Evolutionary conservation across 2,113 vertebrate species (phyloP).

Genomic region (Neopipo cinnamomea): DNA sequence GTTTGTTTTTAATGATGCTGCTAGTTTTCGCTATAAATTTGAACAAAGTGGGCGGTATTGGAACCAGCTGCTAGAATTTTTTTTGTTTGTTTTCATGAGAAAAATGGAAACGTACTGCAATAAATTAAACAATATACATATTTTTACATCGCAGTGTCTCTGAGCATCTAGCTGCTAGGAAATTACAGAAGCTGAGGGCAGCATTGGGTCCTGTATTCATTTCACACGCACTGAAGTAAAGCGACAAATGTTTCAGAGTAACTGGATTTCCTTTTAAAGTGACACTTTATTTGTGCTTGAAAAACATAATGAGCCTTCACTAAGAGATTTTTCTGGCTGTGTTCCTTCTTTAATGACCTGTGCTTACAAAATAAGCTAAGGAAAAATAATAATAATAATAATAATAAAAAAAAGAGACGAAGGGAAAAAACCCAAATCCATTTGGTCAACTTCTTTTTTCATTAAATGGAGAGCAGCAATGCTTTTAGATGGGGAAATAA

Average conservation of each 20-base stretch:
- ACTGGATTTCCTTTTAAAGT: constrained; percentile 60
- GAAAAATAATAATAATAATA: neutral
- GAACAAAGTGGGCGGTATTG: constrained; percentile 55
- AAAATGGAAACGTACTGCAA: constrained; percentile 49
- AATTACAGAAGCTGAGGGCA: constrained; percentile 54
- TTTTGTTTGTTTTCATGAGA: constrained; percentile 58
- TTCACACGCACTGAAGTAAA: constrained; percentile 43
- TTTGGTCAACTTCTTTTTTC: constrained; percentile 23
- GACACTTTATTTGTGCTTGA: constrained; percentile 59
- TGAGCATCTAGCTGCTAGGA: neutral
- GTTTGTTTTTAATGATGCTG: constrained; percentile 64
- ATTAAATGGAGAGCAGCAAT: neutral
- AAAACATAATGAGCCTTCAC: constrained; percentile 12
- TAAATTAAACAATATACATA: constrained; percentile 51
- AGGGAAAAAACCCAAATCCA: neutral
- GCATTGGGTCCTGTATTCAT: neutral
- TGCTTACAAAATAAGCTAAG: constrained; percentile 13
- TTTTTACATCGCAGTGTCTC: constrained; percentile 4
- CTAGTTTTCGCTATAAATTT: constrained; percentile 64
- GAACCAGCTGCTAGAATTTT: constrained; percentile 40
- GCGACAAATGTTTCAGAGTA: constrained; percentile 45
- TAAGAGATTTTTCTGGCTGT: neutral
- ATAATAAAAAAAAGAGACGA: neutral
- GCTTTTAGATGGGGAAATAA: neutral
- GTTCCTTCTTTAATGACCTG: neutral